phyloP scores from a whole-genome alignment of 2,113 vertebrate genomes.

The Malaclemys terrapin region DNA sequence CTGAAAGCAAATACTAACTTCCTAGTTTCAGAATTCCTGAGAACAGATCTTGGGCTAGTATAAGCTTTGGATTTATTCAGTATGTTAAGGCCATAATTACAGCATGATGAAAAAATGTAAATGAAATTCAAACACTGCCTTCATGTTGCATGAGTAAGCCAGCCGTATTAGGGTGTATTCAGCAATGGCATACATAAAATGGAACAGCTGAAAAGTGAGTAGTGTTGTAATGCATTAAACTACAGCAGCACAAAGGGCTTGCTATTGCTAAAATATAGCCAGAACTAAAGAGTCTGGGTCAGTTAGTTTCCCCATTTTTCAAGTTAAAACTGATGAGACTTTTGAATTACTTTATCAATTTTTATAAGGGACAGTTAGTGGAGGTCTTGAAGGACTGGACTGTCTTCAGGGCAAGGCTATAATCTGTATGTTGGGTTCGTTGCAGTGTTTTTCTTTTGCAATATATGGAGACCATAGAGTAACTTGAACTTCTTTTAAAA shows the following conservation, averaged over 20 bases:
- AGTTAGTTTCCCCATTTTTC: not conserved
- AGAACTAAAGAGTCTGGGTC: not conserved
- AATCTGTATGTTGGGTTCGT: not conserved
- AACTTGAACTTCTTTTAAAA: not conserved
- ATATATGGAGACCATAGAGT: not conserved
- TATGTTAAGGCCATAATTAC: not conserved
- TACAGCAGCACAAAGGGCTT: not conserved
- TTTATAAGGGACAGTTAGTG: not conserved
- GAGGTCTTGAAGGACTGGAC: not conserved
- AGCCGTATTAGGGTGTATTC: not conserved
- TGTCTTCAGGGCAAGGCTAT: not conserved
- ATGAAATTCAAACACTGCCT: not conserved
- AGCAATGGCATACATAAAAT: not conserved
- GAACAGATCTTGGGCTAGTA: not conserved
- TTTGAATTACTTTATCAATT: not conserved
- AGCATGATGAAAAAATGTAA: not conserved
- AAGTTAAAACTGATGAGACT: not conserved
- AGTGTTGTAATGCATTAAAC: not conserved
- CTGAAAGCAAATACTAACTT: not conserved
- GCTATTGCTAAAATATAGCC: not conserved
- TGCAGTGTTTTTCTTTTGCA: not conserved
- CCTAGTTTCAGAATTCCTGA: not conserved
- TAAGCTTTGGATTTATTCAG: not conserved
- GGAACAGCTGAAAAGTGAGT: not conserved
- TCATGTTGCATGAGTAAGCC: not conserved